Conservation (phyloP, 1,140 invertebrate genomes). For the Augochlora pura region DNA sequence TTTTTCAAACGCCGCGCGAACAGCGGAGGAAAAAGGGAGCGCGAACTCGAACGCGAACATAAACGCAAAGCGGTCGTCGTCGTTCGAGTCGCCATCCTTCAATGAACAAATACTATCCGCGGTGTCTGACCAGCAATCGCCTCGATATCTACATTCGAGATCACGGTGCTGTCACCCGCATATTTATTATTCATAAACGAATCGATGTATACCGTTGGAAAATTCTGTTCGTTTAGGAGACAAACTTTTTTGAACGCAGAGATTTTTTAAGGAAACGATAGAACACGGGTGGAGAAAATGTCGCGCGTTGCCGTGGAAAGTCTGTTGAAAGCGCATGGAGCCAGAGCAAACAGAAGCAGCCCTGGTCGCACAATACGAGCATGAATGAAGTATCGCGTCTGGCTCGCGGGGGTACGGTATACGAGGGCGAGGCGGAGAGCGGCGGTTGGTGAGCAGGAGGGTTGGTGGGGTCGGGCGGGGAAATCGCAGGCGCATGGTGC, state of each 20-base stretch:
- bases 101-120: constrained; percentile 2
- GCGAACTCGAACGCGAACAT: not conserved
- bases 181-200: too few relatives aligned
- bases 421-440: constrained; percentile 31
- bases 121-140: not conserved
- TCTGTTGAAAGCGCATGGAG: constrained; percentile 16
- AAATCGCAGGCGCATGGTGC: constrained; percentile 49
- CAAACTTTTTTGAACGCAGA: not conserved
- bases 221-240: too few relatives aligned
- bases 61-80: not conserved
- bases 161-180: too few relatives aligned
- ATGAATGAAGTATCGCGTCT: constrained; percentile 82
- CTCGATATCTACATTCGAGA: too few relatives aligned
- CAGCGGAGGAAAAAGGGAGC: not conserved
- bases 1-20: constrained; percentile 20
- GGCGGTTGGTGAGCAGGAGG: not conserved
- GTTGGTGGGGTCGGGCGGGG: constrained; percentile 27
- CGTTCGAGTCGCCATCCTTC: constrained; percentile 1
- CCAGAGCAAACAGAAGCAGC: constrained; percentile 40
- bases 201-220: too few relatives aligned
- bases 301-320: not conserved
- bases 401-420: constrained; percentile 59
- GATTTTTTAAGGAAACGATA: too few relatives aligned
- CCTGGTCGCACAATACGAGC: constrained; percentile 81
- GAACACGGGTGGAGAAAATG: too few relatives aligned